Base-by-base conservation (phyloP, 2,113 vertebrate genomes). In the Sminthopsis crassicaudata region DNA sequence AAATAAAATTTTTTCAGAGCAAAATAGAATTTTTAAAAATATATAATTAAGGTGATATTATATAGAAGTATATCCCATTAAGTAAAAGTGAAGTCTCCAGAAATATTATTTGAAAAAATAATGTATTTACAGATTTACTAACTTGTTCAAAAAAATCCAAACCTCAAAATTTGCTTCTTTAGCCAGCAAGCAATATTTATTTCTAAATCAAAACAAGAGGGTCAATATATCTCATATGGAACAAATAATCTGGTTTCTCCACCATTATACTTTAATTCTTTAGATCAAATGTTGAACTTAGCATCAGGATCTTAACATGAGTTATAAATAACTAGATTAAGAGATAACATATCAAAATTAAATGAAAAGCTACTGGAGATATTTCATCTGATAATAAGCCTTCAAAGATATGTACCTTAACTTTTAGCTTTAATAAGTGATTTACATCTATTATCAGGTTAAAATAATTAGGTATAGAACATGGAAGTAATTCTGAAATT, bases 61-160 rank as follows among this genome's bases (percentile, higher is more conserved):
- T 60, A 60, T 30, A 12, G 11, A 60, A 60, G 26, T 12, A 30
- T 60, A 10, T 60, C 57, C 9, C 11, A 30, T 30, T 27, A 12
- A 60, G 26, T 60, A 30, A 26, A 57, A 57, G 54, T 55, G 26
- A 10, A 5, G 6, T 7, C 89, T 91, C 51, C 53, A 90, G 76
- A 90, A 51, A 52, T 89, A 91, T 53, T 27, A 53, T 57, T 55
- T 92, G 53, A 94, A 94, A 92, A 96, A 92, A 51, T 91, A 84
- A 91, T 50, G 24, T 91, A 57, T 96, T 57, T 30, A 60, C 57
- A 94, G 8, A 46, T 94, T 91, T 92, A 89, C 0, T 52, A 88
- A 53, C 19, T 90, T 90, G 27, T 89, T 67, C 92, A 92, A 53
- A 84, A 55, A 92, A 51, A 51, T 51, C 50, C 50, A 51, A 51